A percentile compares a stretch with the other conserved stretches of the same genome.
Conservation (phyloP, 37 sponge, comb jelly and placozoan species). For the Cladorhizidae sp. region DNA sequence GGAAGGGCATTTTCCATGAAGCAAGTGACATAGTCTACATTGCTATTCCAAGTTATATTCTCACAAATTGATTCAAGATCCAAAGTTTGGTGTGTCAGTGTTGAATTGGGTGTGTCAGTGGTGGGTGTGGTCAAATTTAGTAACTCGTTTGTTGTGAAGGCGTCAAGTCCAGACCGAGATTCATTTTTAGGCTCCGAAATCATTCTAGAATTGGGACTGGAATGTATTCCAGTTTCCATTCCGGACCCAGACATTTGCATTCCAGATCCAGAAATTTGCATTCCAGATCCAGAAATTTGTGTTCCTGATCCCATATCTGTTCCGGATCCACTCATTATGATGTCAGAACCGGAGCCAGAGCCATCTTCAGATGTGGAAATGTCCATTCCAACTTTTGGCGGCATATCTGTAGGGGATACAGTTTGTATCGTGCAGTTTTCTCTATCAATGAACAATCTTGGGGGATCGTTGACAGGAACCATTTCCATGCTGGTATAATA, state of each 20-base stretch:
- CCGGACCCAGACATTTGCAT: constrained; percentile 9
- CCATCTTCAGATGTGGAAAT: background rate
- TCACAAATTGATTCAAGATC: background rate
- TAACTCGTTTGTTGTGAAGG: background rate
- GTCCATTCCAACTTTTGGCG: constrained; percentile 13
- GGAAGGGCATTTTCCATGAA: constrained; percentile 60
- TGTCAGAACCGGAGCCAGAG: constrained; percentile 28
- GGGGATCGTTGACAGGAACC: constrained; percentile 76
- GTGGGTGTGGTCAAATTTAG: background rate
- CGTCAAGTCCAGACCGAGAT: background rate
- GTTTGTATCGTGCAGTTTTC: background rate
- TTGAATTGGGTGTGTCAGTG: too few species aligned
- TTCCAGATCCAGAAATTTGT: constrained; percentile 37
- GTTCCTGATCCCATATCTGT: background rate
- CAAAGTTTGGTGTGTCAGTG: background rate
- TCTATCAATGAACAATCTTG: constrained; percentile 43
- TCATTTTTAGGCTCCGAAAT: background rate
- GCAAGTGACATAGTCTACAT: constrained; percentile 4
- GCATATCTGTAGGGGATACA: background rate
- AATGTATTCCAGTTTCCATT: constrained; percentile 19
- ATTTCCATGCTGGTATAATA: constrained; percentile 58
- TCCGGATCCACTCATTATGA: constrained; percentile 34
- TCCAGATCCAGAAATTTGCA: constrained; percentile 36
- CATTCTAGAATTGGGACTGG: too few species aligned
- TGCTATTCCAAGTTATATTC: constrained; percentile 11